These are phyloP conservation scores for Alosa sapidissima DNA, from an alignment of 2,797 vertebrate species.

Conservation along the genomic window DNA sequence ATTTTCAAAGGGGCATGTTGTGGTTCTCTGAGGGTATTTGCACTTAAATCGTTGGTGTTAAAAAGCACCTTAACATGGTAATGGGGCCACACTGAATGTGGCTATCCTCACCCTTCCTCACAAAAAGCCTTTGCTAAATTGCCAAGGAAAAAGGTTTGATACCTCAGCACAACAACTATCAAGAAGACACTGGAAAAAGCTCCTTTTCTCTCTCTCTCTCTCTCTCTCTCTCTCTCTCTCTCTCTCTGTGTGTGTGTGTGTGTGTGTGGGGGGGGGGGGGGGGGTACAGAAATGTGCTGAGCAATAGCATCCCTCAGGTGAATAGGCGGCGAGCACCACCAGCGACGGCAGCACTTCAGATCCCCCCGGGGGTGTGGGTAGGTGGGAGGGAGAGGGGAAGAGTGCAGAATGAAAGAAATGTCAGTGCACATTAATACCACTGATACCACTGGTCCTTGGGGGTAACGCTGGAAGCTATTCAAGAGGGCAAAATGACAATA, in stretches of 20 bases:
- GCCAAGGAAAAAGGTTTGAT: neutral
- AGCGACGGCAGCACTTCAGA: neutral
- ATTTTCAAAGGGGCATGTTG: neutral
- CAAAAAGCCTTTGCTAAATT: neutral
- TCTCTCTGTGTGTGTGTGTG: neutral
- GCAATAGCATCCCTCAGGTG: neutral
- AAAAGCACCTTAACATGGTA: neutral
- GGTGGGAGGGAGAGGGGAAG: neutral
- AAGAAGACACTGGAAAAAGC: neutral
- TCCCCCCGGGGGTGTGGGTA: neutral
- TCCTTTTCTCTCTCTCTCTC: neutral
- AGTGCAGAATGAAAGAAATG: conserved; percentile 32
- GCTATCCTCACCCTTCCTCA: neutral
- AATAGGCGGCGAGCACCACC: neutral
- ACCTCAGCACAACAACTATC: conserved; percentile 3
- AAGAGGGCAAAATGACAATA: conserved; percentile 47
- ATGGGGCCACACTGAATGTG: neutral
- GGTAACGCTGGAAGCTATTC: conserved; percentile 39
- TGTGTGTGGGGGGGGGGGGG: neutral
- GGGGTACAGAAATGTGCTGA: neutral
- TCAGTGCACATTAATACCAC: conserved; percentile 28
- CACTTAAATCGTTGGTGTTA: neutral
- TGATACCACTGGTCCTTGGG: conserved; percentile 6
- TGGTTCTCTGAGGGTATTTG: neutral
- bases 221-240: neutral